Percentiles rank a stretch among this genome's conserved stretches.
phyloP scores from a whole-genome alignment of 2,797 vertebrate genomes.

The Anguilla anguilla region DNA sequence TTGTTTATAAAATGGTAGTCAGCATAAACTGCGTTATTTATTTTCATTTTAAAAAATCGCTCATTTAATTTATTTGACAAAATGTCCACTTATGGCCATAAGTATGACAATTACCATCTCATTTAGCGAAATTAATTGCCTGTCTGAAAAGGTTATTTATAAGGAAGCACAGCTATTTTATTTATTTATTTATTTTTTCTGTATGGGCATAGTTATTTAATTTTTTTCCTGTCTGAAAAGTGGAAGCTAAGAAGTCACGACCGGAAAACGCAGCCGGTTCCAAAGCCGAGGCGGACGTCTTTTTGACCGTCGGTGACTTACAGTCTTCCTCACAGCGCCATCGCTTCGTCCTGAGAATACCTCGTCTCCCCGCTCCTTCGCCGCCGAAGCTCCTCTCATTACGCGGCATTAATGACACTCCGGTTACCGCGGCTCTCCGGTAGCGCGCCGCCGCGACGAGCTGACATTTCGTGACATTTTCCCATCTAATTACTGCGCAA shows the following conservation, averaged over 20 bases:
- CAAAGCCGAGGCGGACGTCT: slow-evolving; percentile 90
- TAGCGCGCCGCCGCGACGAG: slow-evolving; percentile 89
- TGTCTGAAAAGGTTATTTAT: slow-evolving; percentile 70
- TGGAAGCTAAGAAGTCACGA: slow-evolving; percentile 69
- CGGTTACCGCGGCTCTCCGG: slow-evolving; percentile 97
- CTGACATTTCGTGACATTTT: slow-evolving; percentile 99
- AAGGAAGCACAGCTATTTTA: slow-evolving; percentile 73
- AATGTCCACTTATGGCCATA: slow-evolving; percentile 78
- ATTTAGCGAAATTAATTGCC: slow-evolving; percentile 47
- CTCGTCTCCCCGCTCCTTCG: slow-evolving; percentile 72
- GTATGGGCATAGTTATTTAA: slow-evolving; percentile 33
- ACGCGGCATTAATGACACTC: slow-evolving; percentile 99
- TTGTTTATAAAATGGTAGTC: neutral
- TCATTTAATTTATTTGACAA: slow-evolving; percentile 61
- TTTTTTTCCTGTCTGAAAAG: slow-evolving; percentile 68
- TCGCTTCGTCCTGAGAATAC: slow-evolving; percentile 94
- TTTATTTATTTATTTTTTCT: slow-evolving; percentile 79
- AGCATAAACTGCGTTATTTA: neutral
- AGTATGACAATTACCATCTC: slow-evolving; percentile 67
- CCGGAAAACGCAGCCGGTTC: slow-evolving; percentile 81
- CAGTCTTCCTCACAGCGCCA: slow-evolving; percentile 83
- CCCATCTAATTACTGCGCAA: slow-evolving; percentile 99
- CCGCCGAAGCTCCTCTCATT: slow-evolving; percentile 97
- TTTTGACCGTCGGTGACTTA: slow-evolving; percentile 84
- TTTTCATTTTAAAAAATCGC: neutral